Evolutionary conservation across 1,140 invertebrate species (phyloP), one percentile per base, ranked within the genome.

Genomic region (Anastrepha ludens): DNA sequence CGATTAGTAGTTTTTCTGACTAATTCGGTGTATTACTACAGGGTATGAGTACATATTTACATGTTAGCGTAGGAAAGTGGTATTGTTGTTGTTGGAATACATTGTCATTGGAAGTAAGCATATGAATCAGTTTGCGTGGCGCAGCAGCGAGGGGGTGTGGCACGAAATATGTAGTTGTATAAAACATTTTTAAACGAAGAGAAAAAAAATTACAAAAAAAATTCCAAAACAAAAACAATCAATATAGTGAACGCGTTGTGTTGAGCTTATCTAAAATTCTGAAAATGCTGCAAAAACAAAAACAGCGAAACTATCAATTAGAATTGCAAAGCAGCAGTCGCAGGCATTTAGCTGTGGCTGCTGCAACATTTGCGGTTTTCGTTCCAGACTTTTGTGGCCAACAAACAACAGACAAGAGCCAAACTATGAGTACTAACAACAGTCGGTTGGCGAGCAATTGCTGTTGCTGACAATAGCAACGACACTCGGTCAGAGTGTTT

Each of bases 241-340:
- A 20, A 67, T 67, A 67, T 9, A 39, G n/a, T 29, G 11, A 29
- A 67, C 64, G 2, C 20, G 20, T 4, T 7, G 0, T 67, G 64
- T 15, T 8, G 2, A 47, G 78, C 44, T 85, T 85, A 85, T 85
- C 78, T 44, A 11, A 85, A 85, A 85, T 85, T 85, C 78, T 85
- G 5, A 44, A 85, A 67, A 67, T 67, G 64, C 64, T 67, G 29
- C 64, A 1, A 8, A n/a, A 67, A 67, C 64, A 29, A 67, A 3
- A 29, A 11, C 29, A 67, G 29, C 17, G 29, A n/a, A 20, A 39
- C 64, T 67, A 67, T 20, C 78, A 85, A 85, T 85, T 85, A 85
- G 78, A 85, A 85, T 85, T 85, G 78, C 78, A 85, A 85, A 85
- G 78, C 44, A 85, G 78, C n/a, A 62, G 8, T 62, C 60, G n/a